A percentile compares a stretch with the other conserved stretches of the same genome.
Evolutionary conservation across 2,888 invertebrate genomes (phyloP).

Genomic region (Sarcophaga caerulescens): DNA sequence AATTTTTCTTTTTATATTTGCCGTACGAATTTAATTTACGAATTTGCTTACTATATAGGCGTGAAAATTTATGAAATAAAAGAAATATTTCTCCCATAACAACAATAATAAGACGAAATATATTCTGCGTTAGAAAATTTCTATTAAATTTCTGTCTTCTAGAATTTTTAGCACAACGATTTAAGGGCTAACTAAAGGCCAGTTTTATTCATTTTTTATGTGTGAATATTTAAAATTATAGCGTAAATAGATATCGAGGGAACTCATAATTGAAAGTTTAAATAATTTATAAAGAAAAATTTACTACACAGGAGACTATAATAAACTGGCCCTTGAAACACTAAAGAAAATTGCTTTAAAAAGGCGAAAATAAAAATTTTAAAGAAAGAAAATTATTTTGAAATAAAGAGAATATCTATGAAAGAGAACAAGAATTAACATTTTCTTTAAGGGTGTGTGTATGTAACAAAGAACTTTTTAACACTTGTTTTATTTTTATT

Average conservation of each 20-base stretch:
- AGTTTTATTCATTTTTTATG: not conserved
- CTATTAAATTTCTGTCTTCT: too few relatives aligned
- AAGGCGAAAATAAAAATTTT: not conserved
- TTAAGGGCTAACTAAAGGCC: not conserved
- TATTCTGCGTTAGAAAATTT: too few relatives aligned
- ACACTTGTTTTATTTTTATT: slow-evolving; percentile 19
- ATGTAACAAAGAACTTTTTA: slow-evolving; percentile 30
- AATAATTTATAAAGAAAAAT: not conserved
- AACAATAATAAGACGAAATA: too few relatives aligned
- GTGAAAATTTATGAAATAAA: too few relatives aligned
- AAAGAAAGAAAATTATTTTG: not conserved
- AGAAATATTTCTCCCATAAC: too few relatives aligned
- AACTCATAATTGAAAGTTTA: not conserved
- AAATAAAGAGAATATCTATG: not conserved
- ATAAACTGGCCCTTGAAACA: slow-evolving; percentile 15
- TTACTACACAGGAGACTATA: not conserved
- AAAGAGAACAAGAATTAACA: not conserved
- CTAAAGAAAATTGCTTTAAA: too few relatives aligned
- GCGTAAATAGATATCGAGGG: not conserved
- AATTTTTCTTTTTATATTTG: too few relatives aligned
- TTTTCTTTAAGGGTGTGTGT: not conserved
- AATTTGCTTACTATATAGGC: too few relatives aligned
- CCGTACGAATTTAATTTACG: too few relatives aligned
- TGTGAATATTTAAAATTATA: not conserved
- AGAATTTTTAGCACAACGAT: too few relatives aligned